Percentiles rank a stretch among this genome's conserved stretches.
Evolutionary conservation across 2,113 vertebrate genomes (phyloP).

Genomic region (Meleagris gallopavo): DNA sequence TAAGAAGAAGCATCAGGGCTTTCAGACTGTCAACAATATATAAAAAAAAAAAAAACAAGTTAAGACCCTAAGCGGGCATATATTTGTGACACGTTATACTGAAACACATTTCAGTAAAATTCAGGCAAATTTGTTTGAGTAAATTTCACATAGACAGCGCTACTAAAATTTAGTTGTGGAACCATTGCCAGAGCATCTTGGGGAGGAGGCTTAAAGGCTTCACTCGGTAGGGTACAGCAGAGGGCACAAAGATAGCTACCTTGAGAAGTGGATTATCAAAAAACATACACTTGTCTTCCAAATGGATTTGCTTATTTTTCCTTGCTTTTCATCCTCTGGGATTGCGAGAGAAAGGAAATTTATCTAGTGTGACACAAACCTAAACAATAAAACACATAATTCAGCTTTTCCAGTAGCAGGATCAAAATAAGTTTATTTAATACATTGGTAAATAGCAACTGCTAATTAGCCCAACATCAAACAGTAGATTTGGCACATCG

Average conservation of each 20-base stretch:
- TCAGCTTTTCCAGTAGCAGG: not conserved
- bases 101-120: not conserved
- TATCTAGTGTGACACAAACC: not conserved
- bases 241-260: not conserved
- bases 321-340: not conserved
- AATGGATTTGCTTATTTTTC: not conserved
- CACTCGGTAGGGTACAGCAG: not conserved
- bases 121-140: not conserved
- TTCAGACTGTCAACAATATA: not conserved
- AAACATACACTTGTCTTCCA: not conserved
- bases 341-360: not conserved
- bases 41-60: not conserved
- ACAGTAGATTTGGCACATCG: not conserved
- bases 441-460: not conserved
- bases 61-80: not conserved
- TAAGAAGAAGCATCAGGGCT: not conserved
- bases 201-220: not conserved
- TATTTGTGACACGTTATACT: not conserved
- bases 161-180: conserved; percentile 2
- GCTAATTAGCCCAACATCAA: not conserved
- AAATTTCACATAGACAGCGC: not conserved
- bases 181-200: not conserved
- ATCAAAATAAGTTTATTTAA: not conserved
- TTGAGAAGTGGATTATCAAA: not conserved
- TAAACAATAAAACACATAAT: not conserved